Evolutionary conservation across 23 tunicate species (phyloP).

Genomic region (Trididemnum clinides): DNA sequence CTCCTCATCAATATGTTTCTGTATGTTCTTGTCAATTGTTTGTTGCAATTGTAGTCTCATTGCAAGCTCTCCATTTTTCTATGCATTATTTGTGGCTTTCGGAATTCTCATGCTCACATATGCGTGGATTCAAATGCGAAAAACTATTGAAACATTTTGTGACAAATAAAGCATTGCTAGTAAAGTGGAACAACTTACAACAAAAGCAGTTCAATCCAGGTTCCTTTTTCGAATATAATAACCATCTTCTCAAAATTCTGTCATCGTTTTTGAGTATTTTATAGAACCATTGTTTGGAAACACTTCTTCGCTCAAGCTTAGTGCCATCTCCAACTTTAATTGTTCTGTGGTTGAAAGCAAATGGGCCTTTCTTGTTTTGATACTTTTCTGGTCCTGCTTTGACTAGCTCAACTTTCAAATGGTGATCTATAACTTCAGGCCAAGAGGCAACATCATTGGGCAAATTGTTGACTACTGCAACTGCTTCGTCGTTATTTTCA

Average conservation of each 20-base stretch:
- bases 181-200: slow-evolving; percentile 41
- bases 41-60: slow-evolving; percentile 54
- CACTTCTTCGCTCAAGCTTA: slow-evolving; percentile 51
- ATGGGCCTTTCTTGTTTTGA: slow-evolving; percentile 49
- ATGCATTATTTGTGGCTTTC: slow-evolving; percentile 56
- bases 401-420: slow-evolving; percentile 58
- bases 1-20: slow-evolving; percentile 50
- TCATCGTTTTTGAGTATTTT: slow-evolving; percentile 59
- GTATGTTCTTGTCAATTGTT: slow-evolving; percentile 48
- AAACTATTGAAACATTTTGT: slow-evolving; percentile 54
- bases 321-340: slow-evolving; percentile 47
- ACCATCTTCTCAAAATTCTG: slow-evolving; percentile 61
- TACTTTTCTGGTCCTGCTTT: slow-evolving; percentile 62
- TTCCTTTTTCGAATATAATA: slow-evolving; percentile 58
- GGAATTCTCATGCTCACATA: slow-evolving; percentile 54
- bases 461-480: slow-evolving; percentile 63
- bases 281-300: slow-evolving; percentile 47
- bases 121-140: slow-evolving; percentile 53
- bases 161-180: slow-evolving; percentile 51
- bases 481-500: slow-evolving; percentile 64
- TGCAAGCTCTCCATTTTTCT: slow-evolving; percentile 51
- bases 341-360: slow-evolving; percentile 40
- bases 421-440: slow-evolving; percentile 57
- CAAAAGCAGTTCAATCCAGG: slow-evolving; percentile 36
- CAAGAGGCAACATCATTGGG: slow-evolving; percentile 54